Conservation (phyloP, 2,797 vertebrate genomes). For the Diplodus puntazzo region DNA sequence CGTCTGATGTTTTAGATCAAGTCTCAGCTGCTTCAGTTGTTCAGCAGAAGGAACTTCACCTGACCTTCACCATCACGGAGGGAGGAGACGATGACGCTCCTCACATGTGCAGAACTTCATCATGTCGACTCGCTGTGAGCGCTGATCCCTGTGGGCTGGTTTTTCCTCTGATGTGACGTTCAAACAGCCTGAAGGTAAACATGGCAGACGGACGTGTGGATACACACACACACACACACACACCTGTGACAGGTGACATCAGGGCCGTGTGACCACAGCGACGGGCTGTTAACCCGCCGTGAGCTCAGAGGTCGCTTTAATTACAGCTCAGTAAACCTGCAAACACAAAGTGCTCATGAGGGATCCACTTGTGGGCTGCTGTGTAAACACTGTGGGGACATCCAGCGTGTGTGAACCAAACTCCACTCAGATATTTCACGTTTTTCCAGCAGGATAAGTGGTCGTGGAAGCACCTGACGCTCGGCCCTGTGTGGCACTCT, state of each 20-base stretch:
- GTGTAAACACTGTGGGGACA: constrained; percentile 27
- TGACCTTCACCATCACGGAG: too few relatives aligned
- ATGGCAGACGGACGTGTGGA: too few relatives aligned
- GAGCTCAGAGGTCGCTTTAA: constrained; percentile 9
- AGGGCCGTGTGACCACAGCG: neutral
- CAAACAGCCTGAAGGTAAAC: neutral
- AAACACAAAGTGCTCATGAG: constrained; percentile 3
- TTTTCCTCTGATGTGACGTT: neutral
- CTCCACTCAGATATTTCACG: neutral
- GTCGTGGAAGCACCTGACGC: neutral
- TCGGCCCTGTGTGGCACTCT: neutral
- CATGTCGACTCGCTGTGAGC: too few relatives aligned
- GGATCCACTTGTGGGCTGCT: constrained; percentile 16
- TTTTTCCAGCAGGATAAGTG: neutral
- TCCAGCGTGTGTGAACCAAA: neutral
- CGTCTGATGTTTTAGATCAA: too few relatives aligned
- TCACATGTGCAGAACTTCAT: too few relatives aligned
- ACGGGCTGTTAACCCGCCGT: neutral
- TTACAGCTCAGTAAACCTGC: constrained; percentile 16
- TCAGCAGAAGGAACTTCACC: too few relatives aligned
- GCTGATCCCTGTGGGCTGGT: too few relatives aligned
- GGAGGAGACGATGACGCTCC: too few relatives aligned
- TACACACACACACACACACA: neutral
- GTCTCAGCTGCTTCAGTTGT: too few relatives aligned
- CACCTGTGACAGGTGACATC: constrained; percentile 43